These are phyloP conservation scores for Aldrovandia affinis DNA, from an alignment of 2,797 vertebrate genomes.

Conservation along the genomic window DNA sequence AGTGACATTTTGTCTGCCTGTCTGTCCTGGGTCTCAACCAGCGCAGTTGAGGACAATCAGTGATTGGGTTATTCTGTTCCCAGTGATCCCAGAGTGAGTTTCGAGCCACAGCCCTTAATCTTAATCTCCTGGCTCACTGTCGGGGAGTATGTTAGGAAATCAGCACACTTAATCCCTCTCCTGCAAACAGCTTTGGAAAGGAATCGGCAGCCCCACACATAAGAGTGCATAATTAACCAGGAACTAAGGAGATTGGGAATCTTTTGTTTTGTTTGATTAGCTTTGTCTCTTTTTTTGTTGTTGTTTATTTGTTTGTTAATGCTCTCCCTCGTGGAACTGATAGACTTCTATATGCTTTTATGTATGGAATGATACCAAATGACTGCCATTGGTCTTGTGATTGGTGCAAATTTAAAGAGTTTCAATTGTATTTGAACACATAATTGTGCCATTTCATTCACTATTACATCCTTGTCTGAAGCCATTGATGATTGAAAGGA, in stretches of 20 bases:
- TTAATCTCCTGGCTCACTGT: slow-evolving; percentile 58
- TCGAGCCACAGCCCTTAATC: slow-evolving; percentile 60
- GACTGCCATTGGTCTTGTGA: background rate
- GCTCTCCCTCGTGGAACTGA: background rate
- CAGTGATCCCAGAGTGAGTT: slow-evolving; percentile 43
- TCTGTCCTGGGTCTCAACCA: background rate
- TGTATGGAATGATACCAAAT: background rate
- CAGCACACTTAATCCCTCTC: slow-evolving; percentile 58
- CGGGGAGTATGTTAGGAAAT: slow-evolving; percentile 61
- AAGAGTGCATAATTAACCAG: slow-evolving; percentile 8
- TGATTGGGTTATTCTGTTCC: slow-evolving; percentile 38
- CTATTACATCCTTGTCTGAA: background rate
- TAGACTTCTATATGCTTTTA: background rate
- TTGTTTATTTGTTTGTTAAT: background rate
- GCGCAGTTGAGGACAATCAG: slow-evolving; percentile 1
- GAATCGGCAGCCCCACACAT: background rate
- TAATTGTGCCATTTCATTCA: background rate
- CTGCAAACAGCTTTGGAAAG: slow-evolving; percentile 37
- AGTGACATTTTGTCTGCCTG: background rate
- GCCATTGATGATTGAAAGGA: background rate
- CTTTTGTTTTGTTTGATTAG: slow-evolving; percentile 14
- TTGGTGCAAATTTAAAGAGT: background rate
- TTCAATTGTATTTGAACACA: background rate
- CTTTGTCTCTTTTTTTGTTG: slow-evolving; percentile 3
- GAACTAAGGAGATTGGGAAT: slow-evolving; percentile 22